Evolutionary conservation across 1,140 invertebrate species (phyloP), one percentile per base, ranked within the genome.

Genomic region (Cyclargus thomasi): DNA sequence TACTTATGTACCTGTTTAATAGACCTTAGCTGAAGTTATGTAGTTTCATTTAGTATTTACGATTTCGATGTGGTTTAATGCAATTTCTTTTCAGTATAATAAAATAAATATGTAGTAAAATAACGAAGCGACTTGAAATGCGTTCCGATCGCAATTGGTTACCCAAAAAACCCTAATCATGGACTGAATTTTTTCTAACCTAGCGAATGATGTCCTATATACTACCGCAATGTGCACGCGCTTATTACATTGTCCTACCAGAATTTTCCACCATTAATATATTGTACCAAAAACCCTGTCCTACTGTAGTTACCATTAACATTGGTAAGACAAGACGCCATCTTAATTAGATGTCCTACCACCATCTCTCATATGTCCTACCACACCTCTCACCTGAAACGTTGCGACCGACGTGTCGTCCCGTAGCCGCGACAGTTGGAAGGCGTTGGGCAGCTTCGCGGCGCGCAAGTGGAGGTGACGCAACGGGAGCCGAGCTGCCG

Each of bases 371-470:
- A 29, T 6, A 0, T 29, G 29, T 29, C 29, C 29, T 29, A 29
- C 29, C 29, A 70, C 63, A 63, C 16, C 73, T n/a, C n/a, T n/a
- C 67, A 86, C 86, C 86, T 89, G 86, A 78, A 89, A 89, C 59
- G 86, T 89, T 75, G 86, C 86, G 77, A 89, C 85, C 65, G 84
- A 77, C 22, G 78, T 67, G 77, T 90, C 85, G 66, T 90, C 87
- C 64, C 80, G 79, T 70, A 87, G 71, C 69, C 85, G 66, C 22
- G 85, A 88, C 65, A 90, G 75, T 75, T 90, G 85, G 76, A 90
- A 90, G 63, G 87, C 87, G 71, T 90, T 84, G 29, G 84, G 84
- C 67, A 90, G 74, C n/a, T 72, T 62, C 0, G 83, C 80, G 11
- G 83, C 74, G 0, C 87, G 79, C 23, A 90, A 74, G 69, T 90